Evolutionary conservation across 2,888 invertebrate genomes (phyloP).

Genomic region (Eilema depressum): DNA sequence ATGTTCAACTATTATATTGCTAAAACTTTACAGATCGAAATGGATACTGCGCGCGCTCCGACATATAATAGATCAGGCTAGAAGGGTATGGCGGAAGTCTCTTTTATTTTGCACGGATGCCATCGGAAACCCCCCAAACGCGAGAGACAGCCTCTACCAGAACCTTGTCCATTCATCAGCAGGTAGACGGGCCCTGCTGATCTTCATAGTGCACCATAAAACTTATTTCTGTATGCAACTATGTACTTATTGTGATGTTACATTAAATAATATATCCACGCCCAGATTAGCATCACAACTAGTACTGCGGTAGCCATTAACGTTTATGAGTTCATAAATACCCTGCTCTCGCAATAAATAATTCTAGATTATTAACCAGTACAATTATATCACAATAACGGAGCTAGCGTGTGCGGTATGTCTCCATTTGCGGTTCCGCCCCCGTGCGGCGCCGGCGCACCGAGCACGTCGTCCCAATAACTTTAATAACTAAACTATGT

Average conservation of each 20-base stretch:
- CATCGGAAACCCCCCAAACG: too few species aligned
- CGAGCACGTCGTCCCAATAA: conserved; percentile 46
- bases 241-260: not conserved
- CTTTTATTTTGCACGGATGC: too few species aligned
- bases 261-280: not conserved
- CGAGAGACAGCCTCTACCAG: too few species aligned
- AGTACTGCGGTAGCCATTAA: not conserved
- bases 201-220: not conserved
- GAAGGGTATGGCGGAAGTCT: too few species aligned
- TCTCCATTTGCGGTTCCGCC: conserved; percentile 51
- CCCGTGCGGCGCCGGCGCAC: conserved; percentile 39
- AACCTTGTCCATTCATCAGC: too few species aligned
- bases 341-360: conserved; percentile 17
- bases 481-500: conserved; percentile 50
- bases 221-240: not conserved
- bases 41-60: too few species aligned
- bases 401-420: conserved; percentile 34
- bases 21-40: too few species aligned
- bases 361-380: conserved; percentile 18
- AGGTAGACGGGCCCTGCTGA: not conserved
- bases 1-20: too few species aligned
- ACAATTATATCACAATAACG: conserved; percentile 33
- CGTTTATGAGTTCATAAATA: conserved; percentile 10
- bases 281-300: not conserved
- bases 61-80: too few species aligned